A percentile compares a stretch with the other conserved stretches of the same genome.
Evolutionary conservation across 2,888 invertebrate species (phyloP).

Genomic region (Polia nebulosa): DNA sequence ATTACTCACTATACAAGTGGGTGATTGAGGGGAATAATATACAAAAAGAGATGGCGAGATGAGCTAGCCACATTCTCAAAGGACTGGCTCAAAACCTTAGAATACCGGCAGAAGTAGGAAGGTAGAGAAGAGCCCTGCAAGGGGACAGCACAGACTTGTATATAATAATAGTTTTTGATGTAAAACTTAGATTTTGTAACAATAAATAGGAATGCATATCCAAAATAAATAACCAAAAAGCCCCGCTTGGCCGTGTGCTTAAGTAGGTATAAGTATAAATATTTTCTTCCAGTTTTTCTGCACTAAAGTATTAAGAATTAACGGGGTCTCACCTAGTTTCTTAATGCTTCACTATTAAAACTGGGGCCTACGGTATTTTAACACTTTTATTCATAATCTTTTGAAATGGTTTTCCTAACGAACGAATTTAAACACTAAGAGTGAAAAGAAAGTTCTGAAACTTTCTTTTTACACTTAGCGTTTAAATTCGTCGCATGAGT

Average conservation of each 20-base stretch:
- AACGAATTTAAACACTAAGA: not conserved
- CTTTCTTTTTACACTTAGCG: conserved; percentile 7
- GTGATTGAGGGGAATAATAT: too few species aligned
- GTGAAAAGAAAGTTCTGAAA: conserved; percentile 12
- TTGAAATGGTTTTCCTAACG: not conserved
- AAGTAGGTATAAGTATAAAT: not conserved
- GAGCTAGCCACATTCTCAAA: too few species aligned
- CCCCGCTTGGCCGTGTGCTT: too few species aligned
- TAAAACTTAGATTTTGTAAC: too few species aligned
- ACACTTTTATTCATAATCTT: conserved; percentile 11
- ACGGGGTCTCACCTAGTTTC: not conserved
- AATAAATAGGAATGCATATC: too few species aligned
- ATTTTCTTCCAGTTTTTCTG: not conserved
- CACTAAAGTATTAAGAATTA: not conserved
- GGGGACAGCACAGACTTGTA: too few species aligned
- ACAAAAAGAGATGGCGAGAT: too few species aligned
- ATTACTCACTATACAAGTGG: too few species aligned
- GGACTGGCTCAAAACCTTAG: too few species aligned
- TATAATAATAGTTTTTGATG: too few species aligned
- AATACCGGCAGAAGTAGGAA: too few species aligned
- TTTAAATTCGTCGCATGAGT: conserved; percentile 13
- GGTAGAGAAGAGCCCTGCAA: too few species aligned
- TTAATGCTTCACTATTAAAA: not conserved
- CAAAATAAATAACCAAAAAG: not conserved
- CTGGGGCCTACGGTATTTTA: not conserved